Evolutionary conservation across 2,113 vertebrate species (phyloP), one percentile per base, ranked within the genome.

Genomic region (Caranx ignobilis): DNA sequence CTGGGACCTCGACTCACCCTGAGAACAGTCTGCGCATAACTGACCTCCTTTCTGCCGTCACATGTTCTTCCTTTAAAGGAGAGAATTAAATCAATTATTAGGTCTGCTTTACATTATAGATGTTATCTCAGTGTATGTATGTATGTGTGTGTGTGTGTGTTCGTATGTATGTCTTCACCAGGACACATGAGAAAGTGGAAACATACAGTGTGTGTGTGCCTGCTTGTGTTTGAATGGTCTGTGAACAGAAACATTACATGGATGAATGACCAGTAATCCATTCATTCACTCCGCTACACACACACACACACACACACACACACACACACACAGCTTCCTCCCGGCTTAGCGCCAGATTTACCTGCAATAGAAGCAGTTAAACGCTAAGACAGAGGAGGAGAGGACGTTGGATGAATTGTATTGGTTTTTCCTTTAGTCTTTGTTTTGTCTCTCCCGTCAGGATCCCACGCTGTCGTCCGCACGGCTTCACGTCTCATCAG

Each of bases 241-340:
- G 48, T 3, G 31, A 68, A 63, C 54, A 73, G 52, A 47, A 26
- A 66, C 63, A 66, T 74, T 79, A 81, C 59, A 75, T 52, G 69
- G 79, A 76, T 77, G 82, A 77, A 68, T 57, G 76, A 82, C 5
- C 69, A 18, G 52, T 82, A 71, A 88, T 85, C 73, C 82, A 55
- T 35, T 68, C 75, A 79, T 57, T 59, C 59, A 60, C 9, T 21
- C 2, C 4, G 50, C 37, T 31, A 35, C 41, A 81, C 31, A 77
- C 63, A 68, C 47, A 75, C 39, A 61, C 71, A 61, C 62, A 61
- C 41, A 41, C 43, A 55, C 37, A 64, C 59, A 81, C 48, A 75
- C 59, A 63, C 47, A 75, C 32, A 56, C 39, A 71, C 21, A 16
- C 34, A 37, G 52, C 47, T 64, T 76, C 74, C 61, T 74, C 31